Conservation (phyloP, 2,888 invertebrate genomes). For the Drosophila niveifrons region DNA sequence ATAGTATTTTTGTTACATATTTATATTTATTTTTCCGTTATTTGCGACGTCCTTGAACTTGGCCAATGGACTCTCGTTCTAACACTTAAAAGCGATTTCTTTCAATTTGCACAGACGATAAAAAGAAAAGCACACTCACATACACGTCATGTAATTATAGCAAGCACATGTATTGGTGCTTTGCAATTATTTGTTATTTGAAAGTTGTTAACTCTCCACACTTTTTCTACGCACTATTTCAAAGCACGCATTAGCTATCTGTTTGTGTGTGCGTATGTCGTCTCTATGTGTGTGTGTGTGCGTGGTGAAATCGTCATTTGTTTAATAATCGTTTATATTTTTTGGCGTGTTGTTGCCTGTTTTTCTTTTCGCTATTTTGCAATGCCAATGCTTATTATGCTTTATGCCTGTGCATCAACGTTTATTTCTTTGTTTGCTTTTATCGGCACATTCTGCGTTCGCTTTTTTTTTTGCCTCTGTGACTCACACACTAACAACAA, state of each 20-base stretch:
- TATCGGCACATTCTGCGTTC: conserved; percentile 58
- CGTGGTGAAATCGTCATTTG: conserved; percentile 70
- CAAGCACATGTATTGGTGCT: neutral
- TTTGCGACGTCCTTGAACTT: conserved; percentile 78
- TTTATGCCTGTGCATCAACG: conserved; percentile 50
- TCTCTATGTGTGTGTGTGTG: conserved; percentile 19
- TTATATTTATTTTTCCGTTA: neutral
- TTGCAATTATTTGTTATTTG: conserved; percentile 39
- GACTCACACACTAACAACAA: conserved; percentile 65
- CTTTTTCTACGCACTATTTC: conserved; percentile 48
- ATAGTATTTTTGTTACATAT: neutral
- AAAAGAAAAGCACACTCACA: conserved; percentile 8
- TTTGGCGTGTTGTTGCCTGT: conserved; percentile 27
- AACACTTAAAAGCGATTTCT: conserved; percentile 34
- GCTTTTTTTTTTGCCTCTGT: conserved; percentile 45
- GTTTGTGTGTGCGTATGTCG: conserved; percentile 1
- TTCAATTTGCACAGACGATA: conserved; percentile 27
- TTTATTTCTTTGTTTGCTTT: conserved; percentile 76
- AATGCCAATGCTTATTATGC: conserved; percentile 52
- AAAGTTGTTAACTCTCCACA: conserved; percentile 22
- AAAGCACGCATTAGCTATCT: conserved; percentile 1
- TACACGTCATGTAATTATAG: conserved; percentile 3
- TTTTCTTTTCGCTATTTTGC: conserved; percentile 25
- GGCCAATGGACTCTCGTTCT: conserved; percentile 66
- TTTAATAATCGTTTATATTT: conserved; percentile 50